Evolutionary conservation across 2,797 vertebrate species (phyloP).

Genomic region (Chelidonichthys spinosus): DNA sequence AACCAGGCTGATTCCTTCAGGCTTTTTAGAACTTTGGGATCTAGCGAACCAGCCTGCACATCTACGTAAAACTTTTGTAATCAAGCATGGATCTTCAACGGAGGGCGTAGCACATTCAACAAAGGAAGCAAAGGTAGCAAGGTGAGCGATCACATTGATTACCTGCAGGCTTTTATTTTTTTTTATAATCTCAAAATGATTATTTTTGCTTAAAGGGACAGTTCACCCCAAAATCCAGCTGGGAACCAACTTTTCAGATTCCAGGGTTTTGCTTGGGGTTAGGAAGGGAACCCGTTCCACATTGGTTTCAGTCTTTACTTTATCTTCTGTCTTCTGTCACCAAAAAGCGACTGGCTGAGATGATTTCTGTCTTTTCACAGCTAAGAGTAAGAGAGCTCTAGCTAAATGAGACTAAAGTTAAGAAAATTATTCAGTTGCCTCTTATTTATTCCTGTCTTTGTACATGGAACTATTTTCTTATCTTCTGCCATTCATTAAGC

Average conservation of each 20-base stretch:
- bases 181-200: neutral
- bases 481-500: neutral
- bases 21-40: too few species aligned
- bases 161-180: neutral
- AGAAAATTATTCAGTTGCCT: neutral
- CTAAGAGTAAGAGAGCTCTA: neutral
- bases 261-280: too few species aligned
- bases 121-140: neutral
- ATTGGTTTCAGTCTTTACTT: neutral
- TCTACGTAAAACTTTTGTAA: neutral
- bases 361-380: neutral
- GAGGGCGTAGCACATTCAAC: neutral
- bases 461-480: neutral
- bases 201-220: neutral
- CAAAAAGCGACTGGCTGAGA: neutral
- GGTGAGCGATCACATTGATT: neutral
- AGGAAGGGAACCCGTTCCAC: too few species aligned
- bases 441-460: neutral
- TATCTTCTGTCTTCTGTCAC: neutral
- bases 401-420: conserved; percentile 1
- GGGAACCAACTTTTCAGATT: too few species aligned
- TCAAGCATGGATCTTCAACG: neutral
- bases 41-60: too few species aligned
- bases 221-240: neutral
- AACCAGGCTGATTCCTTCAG: too few species aligned